These are phyloP conservation scores for Mionectes olivaceus DNA, from an alignment of 2,797 vertebrate species.

Conservation along the genomic window DNA sequence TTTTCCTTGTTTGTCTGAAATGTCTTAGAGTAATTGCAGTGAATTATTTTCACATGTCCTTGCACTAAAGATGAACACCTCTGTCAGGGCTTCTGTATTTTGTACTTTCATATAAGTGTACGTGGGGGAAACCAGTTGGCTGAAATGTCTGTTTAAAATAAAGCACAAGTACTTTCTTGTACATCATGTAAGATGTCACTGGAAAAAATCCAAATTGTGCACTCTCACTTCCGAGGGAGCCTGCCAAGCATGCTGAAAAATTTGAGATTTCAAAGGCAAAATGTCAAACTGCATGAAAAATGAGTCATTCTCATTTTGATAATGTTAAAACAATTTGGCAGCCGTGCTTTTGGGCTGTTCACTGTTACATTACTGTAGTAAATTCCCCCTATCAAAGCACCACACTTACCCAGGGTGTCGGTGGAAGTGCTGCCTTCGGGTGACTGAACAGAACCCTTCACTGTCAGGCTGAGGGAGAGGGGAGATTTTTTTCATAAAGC, in stretches of 20 bases:
- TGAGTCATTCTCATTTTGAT: neutral
- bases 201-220: neutral
- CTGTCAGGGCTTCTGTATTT: neutral
- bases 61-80: neutral
- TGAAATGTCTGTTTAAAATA: neutral
- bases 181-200: neutral
- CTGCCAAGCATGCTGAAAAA: neutral
- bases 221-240: neutral
- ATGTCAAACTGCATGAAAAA: neutral
- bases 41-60: neutral
- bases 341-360: neutral
- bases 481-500: neutral
- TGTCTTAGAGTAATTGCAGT: neutral
- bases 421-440: accelerated
- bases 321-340: neutral
- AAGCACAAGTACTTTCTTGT: neutral
- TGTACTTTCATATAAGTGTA: neutral
- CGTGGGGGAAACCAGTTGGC: neutral
- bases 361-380: neutral
- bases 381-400: neutral
- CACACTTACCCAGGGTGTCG: accelerated
- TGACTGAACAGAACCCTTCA: neutral
- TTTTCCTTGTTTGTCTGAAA: neutral
- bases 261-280: neutral
- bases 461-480: neutral